These are phyloP conservation scores for Patella ulyssiponensis DNA, from an alignment of 2,888 invertebrate species.

Conservation along the genomic window DNA sequence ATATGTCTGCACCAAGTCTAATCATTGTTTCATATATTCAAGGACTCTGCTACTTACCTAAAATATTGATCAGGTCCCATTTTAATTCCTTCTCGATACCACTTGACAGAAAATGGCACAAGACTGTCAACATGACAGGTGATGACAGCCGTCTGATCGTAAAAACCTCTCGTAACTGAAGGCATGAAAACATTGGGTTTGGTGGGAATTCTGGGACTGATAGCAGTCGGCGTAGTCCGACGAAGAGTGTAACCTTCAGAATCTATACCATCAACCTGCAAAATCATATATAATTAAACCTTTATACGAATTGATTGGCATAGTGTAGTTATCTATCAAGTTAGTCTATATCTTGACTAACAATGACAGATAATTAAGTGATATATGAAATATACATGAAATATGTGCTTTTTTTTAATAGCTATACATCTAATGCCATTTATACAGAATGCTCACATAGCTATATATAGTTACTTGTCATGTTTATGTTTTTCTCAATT, in stretches of 20 bases:
- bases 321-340: too few relatives aligned
- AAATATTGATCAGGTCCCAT: constrained; percentile 72
- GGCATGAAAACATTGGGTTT: constrained; percentile 76
- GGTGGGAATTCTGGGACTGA: constrained; percentile 77
- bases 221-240: constrained; percentile 79
- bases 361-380: too few relatives aligned
- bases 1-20: too few relatives aligned
- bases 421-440: too few relatives aligned
- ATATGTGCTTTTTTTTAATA: too few relatives aligned
- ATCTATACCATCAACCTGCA: constrained; percentile 79
- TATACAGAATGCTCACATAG: too few relatives aligned
- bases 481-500: too few relatives aligned
- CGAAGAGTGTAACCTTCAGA: constrained; percentile 77
- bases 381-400: constrained; percentile 1
- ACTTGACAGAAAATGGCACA: constrained; percentile 77
- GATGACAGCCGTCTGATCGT: constrained; percentile 75
- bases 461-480: too few relatives aligned
- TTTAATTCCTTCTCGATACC: constrained; percentile 73
- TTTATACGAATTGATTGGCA: too few relatives aligned
- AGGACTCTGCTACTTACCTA: constrained; percentile 55
- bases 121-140: constrained; percentile 78
- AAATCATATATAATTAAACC: background rate
- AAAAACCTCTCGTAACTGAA: constrained; percentile 69
- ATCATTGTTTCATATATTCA: too few relatives aligned
- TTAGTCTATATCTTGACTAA: too few relatives aligned